Evolutionary conservation across 1,140 invertebrate genomes (phyloP), one percentile per base, ranked within the genome.

Genomic region (Tetragonula clypearis): DNA sequence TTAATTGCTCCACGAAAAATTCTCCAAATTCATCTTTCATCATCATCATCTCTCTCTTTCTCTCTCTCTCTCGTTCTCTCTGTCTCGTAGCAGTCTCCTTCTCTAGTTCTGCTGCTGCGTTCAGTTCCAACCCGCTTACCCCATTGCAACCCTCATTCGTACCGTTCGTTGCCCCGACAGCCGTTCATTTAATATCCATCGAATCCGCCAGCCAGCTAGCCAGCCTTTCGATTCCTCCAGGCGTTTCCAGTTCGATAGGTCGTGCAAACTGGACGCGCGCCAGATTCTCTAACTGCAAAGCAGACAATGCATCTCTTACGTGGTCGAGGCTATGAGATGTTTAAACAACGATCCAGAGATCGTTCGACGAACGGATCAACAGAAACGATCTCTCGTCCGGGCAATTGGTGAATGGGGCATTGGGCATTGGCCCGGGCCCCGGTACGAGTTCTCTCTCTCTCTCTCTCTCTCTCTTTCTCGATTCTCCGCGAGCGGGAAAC

Each of bases 141-240:
- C 15, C 6, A 1, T 55, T 30, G 9, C n/a, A 58, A 9, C 23
- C n/a, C 15, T n/a, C 41, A 19, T 79, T 65, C 62, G 8, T 49
- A 41, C 26, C 53, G 55, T 58, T 62, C 58, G 35, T 66, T 19
- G 56, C 26, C 14, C 9, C 55, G 1, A 11, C 14, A 30, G 41
- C 53, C 30, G 56, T 85, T 56, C 71, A 53, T 86, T 88, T 82
- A 86, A 78, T 88, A 88, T 82, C 87, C 72, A 86, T 89, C 87
- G 79, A 66, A 82, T 68, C 68, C 53, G 35, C 8, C n/a, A 68
- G 15, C 75, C 12, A 23, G 65, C 23, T 23, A n/a, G 35, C 8
- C n/a, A 68, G 15, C 69, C 12, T 21, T 55, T 21, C 35, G 30
- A 60, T 73, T 62, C 68, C 35, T 35, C 26, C 41, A 53, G 75